Evolutionary conservation across 2,888 invertebrate genomes (phyloP), one percentile per base, ranked within the genome.

Genomic region (Epinotia demarniana): DNA sequence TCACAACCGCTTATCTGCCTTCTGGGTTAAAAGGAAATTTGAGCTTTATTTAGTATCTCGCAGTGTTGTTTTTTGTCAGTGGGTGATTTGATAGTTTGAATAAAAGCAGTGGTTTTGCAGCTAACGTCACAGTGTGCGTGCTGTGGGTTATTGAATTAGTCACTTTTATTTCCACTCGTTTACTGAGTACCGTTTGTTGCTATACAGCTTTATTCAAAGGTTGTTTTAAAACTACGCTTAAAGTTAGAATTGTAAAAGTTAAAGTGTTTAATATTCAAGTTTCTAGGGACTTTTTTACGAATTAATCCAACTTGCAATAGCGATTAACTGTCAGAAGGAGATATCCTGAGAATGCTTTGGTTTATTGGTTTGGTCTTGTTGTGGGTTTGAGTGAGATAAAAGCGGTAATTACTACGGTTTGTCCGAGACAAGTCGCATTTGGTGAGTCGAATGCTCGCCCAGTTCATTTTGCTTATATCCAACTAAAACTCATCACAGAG

Each of bases 121-220:
- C 43, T 73, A 68, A 62, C 57, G 62, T 8, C 43, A 46, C 33
- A 57, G 73, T 58, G 57, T 62, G 73, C 57, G 60, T 58, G 68
- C 43, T 39, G 68, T 60, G 64, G 27, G 33, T 63, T 74, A 74
- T 74, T 69, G 73, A 74, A 74, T 74, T 74, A 74, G 62, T 63
- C 69, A 74, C 57, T 63, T 69, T 74, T 74, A 74, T 74, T 69
- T 46, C 46, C 43, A 43, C 46, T 66, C 9, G 53, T 53, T 62
- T 43, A 43, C 11, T 12, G 62, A 57, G 58, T 58, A 66, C 27
- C 19, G 46, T 58, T 69, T 43, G 23, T 69, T 27, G 19, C 53
- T 27, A 27, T 70, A 27, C n/a, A 9, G 23, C 46, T 68, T 68
- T 5, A 12, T 68, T 58, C 16, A 43, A 27, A 4, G 57, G 39